phyloP scores from a whole-genome alignment of 1,140 invertebrate genomes.

The Helicoverpa zea region DNA sequence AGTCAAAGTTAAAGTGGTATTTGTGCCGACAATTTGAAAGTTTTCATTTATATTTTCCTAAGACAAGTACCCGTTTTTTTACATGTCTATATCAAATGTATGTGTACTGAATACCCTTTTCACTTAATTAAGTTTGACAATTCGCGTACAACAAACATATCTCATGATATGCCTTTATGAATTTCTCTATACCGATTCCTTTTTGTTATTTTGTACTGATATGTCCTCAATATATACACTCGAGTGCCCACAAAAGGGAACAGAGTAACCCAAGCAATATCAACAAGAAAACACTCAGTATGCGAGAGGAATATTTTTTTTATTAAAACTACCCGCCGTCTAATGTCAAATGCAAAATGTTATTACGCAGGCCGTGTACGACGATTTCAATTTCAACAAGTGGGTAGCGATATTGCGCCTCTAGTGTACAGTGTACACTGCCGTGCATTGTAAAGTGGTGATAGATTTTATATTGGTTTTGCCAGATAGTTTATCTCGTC shows the following conservation, averaged over 20 bases:
- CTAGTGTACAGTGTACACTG: conserved; percentile 35
- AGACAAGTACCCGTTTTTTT: too few species aligned
- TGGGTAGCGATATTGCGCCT: conserved; percentile 51
- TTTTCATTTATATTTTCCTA: too few species aligned
- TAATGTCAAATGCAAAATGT: conserved; percentile 48
- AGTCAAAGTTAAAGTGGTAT: too few species aligned
- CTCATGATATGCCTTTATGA: background rate
- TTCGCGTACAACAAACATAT: background rate
- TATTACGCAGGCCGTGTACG: conserved; percentile 40
- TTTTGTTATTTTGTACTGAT: background rate
- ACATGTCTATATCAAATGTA: too few species aligned
- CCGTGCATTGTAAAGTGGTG: conserved; percentile 37
- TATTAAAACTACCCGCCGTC: conserved; percentile 42
- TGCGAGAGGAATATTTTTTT: conserved; percentile 9
- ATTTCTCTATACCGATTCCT: background rate
- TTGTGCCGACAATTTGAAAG: too few species aligned
- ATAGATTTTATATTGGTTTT: conserved; percentile 41
- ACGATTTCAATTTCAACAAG: conserved; percentile 57
- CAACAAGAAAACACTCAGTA: background rate
- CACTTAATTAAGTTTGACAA: background rate
- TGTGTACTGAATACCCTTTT: background rate
- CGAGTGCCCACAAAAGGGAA: background rate
- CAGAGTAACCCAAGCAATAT: conserved; percentile 6
- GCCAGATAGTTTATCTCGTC: conserved; percentile 7
- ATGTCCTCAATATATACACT: background rate